phyloP scores from a whole-genome alignment of 2,888 invertebrate species.

The Lissonota sp. region DNA sequence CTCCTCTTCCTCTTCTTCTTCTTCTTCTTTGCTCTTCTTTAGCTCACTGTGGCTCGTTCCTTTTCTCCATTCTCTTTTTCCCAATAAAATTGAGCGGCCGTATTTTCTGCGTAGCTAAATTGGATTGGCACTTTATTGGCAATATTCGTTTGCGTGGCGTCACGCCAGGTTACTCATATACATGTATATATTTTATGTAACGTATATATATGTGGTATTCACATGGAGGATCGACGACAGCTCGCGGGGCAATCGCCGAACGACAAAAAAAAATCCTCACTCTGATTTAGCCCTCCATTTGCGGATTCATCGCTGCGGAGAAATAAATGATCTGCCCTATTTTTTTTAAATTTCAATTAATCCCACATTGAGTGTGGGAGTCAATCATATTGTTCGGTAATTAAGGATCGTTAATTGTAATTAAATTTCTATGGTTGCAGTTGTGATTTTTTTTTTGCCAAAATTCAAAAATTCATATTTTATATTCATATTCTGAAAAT shows the following conservation, averaged over 20 bases:
- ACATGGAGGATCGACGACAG: neutral
- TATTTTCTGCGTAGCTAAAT: slow-evolving; percentile 81
- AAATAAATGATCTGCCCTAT: too few species aligned
- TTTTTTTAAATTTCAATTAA: too few species aligned
- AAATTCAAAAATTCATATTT: too few species aligned
- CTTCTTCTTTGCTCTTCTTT: slow-evolving; percentile 23
- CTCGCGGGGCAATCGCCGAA: neutral
- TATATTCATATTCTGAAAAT: too few species aligned
- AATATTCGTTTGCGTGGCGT: slow-evolving; percentile 82
- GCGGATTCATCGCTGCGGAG: neutral
- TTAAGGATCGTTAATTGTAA: too few species aligned
- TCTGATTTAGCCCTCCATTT: slow-evolving; percentile 19
- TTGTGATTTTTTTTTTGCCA: too few species aligned
- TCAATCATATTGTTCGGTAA: too few species aligned
- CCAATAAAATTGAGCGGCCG: slow-evolving; percentile 75
- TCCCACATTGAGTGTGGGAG: too few species aligned
- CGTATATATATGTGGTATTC: neutral
- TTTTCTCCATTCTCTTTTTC: neutral
- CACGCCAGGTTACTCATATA: slow-evolving; percentile 75
- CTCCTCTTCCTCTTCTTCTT: slow-evolving; percentile 24
- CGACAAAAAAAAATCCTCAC: slow-evolving; percentile 16
- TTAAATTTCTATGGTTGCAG: too few species aligned
- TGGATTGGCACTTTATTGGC: slow-evolving; percentile 83
- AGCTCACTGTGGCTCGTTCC: neutral
- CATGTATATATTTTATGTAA: neutral